A percentile compares a stretch with the other conserved stretches of the same genome.
Evolutionary conservation across 1,140 invertebrate genomes (phyloP).

Genomic region (Caerostris darwini): DNA sequence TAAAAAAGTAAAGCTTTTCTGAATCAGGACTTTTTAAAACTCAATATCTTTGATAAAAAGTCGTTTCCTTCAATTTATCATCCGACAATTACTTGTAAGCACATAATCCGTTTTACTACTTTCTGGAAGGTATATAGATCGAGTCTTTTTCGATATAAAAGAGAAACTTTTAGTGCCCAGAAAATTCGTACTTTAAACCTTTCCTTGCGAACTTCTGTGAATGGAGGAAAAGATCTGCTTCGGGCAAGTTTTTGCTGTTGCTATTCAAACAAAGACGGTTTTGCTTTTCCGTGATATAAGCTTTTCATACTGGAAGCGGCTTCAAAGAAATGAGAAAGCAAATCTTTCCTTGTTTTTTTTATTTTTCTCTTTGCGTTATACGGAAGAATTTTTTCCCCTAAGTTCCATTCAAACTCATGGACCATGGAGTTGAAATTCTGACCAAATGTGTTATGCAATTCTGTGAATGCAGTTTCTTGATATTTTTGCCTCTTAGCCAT

Average conservation of each 20-base stretch:
- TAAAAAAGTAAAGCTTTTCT: no score
- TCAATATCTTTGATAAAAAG: neutral
- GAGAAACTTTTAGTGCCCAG: neutral
- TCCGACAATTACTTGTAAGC: neutral
- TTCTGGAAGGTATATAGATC: neutral
- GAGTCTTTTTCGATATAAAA: neutral
- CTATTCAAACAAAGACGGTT: neutral
- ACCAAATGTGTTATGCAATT: neutral
- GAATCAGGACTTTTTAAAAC: no score
- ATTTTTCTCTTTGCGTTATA: neutral
- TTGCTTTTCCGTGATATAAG: neutral
- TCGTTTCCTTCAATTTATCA: neutral
- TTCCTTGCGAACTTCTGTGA: neutral
- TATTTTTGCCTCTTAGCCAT: neutral
- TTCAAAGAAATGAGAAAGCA: slow-evolving; percentile 19
- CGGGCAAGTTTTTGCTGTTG: neutral
- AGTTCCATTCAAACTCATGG: no score
- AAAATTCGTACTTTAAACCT: neutral
- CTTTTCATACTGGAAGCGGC: neutral
- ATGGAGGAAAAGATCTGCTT: neutral
- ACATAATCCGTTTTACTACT: neutral
- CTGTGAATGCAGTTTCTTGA: neutral
- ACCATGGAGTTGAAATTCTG: neutral
- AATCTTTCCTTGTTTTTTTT: neutral
- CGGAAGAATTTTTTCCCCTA: neutral